Base-by-base conservation (phyloP, 2,888 invertebrate species). In the Drosophila meridionalis region DNA sequence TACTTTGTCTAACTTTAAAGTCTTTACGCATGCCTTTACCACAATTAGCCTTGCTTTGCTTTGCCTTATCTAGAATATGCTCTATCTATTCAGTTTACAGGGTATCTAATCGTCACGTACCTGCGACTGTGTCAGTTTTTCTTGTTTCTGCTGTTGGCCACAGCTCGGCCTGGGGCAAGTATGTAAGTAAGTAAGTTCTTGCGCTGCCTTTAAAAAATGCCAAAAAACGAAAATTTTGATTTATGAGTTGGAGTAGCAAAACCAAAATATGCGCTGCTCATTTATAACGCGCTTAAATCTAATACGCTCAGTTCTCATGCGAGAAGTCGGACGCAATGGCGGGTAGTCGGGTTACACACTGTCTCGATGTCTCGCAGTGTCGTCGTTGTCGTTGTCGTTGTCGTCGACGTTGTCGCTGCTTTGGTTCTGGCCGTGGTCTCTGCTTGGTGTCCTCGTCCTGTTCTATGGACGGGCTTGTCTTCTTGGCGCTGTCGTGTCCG, bases 231-330 rank as follows among this genome's bases (percentile, higher is more conserved):
- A 80, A 89, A 86, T 87, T 86, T 86, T 86, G 86, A 86, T 86
- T 86, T 86, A 86, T 89, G 86, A 80, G 83, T 70, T 59, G 69
- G 53, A 85, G 83, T 68, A 72, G 79, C 66, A 72, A 73, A 82
- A 79, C 78, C 79, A 70, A 82, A 84, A 82, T 89, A 89, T 84
- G 76, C 83, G 90, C 83, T 76, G 82, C 86, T 86, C 86, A 86
- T 86, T 86, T 86, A 86, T 86, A 87, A 89, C 90, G 90, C 86
- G 86, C 86, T 86, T 86, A 86, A 86, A 86, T 86, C 88, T 86
- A 89, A 86, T 87, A 89, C 86, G 78, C 88, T 80, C 77, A 73
- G 78, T 81, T 68, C 73, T 71, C 80, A 78, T 81, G 77, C 82
- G 74, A 74, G 64, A 59, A 63, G 69, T 69, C 69, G 67, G 69